Conservation (phyloP, 2,797 vertebrate genomes). For the Australoheros facetus region DNA sequence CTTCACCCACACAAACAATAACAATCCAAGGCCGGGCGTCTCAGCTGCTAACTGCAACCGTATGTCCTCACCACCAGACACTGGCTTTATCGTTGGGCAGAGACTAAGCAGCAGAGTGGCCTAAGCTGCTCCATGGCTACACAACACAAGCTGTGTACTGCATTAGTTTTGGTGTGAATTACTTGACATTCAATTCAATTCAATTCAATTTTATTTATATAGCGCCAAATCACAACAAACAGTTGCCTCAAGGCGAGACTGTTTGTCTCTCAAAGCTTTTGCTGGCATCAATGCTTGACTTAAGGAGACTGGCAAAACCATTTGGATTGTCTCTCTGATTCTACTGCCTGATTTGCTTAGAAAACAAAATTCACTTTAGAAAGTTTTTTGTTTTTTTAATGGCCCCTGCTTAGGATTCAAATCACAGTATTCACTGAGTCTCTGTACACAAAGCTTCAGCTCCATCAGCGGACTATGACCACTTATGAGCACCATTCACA, state of each 20-base stretch:
- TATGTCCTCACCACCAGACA: constrained; percentile 33
- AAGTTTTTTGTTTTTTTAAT: neutral
- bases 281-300: constrained; percentile 11
- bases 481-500: neutral
- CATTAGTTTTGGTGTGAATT: constrained; percentile 26
- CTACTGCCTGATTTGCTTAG: neutral
- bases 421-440: constrained; percentile 6
- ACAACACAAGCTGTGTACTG: constrained; percentile 11
- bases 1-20: constrained; percentile 58
- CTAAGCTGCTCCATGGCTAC: constrained; percentile 20
- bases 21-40: constrained; percentile 31
- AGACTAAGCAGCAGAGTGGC: neutral
- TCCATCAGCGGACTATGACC: neutral
- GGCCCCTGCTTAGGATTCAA: constrained; percentile 22
- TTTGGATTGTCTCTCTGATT: neutral
- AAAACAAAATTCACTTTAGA: constrained; percentile 12
- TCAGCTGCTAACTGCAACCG: constrained; percentile 51
- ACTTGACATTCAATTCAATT: constrained; percentile 42
- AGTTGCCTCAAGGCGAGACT: no score
- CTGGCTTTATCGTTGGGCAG: neutral
- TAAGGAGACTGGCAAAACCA: neutral
- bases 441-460: neutral
- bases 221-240: no score
- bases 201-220: no score
- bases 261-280: constrained; percentile 30